A percentile compares a stretch with the other conserved stretches of the same genome.
phyloP scores from a whole-genome alignment of 2,113 vertebrate species.

The Bos javanicus region DNA sequence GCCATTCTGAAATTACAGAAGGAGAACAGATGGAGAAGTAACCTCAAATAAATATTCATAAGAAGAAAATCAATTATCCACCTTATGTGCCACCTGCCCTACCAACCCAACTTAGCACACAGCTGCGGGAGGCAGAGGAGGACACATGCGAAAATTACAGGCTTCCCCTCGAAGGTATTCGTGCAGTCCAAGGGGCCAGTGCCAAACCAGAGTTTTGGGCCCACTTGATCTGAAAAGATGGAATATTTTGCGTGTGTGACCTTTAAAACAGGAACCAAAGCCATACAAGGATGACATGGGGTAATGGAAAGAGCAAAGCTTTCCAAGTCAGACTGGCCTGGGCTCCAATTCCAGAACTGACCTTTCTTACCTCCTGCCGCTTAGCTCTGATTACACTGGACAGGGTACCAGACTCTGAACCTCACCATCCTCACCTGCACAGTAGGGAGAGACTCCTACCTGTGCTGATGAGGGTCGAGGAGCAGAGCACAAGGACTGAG shows the following conservation, averaged over 20 bases:
- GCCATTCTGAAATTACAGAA: neutral
- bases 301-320: neutral
- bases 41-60: constrained; percentile 45
- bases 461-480: rapidly evolving
- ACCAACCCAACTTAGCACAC: neutral
- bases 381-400: neutral
- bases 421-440: neutral
- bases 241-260: neutral
- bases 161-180: neutral
- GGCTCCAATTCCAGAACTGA: neutral
- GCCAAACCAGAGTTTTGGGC: constrained; percentile 22
- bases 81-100: constrained; percentile 57
- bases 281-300: neutral
- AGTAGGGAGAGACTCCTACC: rapidly evolving
- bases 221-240: constrained; percentile 17
- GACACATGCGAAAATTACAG: neutral
- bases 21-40: constrained; percentile 45
- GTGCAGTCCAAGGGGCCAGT: neutral
- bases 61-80: constrained; percentile 67
- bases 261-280: constrained; percentile 25
- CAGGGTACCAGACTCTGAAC: neutral
- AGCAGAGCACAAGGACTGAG: neutral
- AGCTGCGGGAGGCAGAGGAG: neutral
- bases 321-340: neutral
- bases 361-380: neutral